Conservation (phyloP, 2,888 invertebrate genomes). For the Melanargia galathea region DNA sequence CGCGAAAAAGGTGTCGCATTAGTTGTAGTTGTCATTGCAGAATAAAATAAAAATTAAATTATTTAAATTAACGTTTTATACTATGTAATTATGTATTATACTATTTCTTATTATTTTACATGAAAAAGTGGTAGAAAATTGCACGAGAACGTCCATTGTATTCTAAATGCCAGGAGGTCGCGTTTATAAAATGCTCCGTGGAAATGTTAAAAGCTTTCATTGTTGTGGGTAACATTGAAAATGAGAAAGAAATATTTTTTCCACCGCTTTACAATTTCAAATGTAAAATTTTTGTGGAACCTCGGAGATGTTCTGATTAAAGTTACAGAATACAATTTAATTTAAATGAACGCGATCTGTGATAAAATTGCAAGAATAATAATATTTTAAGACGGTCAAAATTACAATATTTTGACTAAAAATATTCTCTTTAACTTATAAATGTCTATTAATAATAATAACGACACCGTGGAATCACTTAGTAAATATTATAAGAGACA, state of each 20-base stretch:
- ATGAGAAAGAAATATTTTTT: slow-evolving; percentile 22
- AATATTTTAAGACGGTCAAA: too few relatives aligned
- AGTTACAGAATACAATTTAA: background rate
- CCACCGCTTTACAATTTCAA: background rate
- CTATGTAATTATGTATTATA: background rate
- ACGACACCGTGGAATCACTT: too few relatives aligned
- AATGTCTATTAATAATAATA: too few relatives aligned
- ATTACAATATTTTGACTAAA: too few relatives aligned
- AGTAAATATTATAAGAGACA: too few relatives aligned
- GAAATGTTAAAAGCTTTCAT: slow-evolving; percentile 30
- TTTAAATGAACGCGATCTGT: background rate
- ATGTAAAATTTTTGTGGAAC: background rate
- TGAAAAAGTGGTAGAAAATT: slow-evolving; percentile 24
- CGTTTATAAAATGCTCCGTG: slow-evolving; percentile 27
- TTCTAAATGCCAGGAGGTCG: slow-evolving; percentile 27
- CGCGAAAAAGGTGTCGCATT: too few relatives aligned
- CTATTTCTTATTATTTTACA: slow-evolving; percentile 2
- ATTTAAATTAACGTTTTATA: too few relatives aligned
- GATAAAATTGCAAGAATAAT: too few relatives aligned
- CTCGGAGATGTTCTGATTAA: background rate
- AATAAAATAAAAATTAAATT: too few relatives aligned
- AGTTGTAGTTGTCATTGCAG: too few relatives aligned
- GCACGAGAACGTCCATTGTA: slow-evolving; percentile 24
- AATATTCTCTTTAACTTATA: too few relatives aligned
- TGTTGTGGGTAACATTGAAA: slow-evolving; percentile 23